Percentiles rank a stretch among this genome's conserved stretches.
Evolutionary conservation across 2,797 vertebrate genomes (phyloP).

Genomic region (Pangasius sanitwongsei): DNA sequence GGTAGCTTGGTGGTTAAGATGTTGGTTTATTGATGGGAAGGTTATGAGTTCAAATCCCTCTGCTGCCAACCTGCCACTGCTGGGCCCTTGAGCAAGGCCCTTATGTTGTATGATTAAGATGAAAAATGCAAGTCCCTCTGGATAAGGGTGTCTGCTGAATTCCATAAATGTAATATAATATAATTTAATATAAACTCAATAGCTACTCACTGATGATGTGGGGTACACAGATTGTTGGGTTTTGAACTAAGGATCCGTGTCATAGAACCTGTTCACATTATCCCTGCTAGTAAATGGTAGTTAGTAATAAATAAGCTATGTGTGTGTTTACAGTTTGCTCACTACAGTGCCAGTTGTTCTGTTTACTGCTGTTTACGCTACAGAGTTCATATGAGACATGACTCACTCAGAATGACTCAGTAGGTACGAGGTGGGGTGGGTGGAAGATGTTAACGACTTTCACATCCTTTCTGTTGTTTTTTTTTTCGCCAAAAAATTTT

Average conservation of each 20-base stretch:
- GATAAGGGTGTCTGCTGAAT: too few relatives aligned
- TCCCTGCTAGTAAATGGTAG: neutral
- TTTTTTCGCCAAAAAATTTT: neutral
- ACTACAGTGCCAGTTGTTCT: neutral
- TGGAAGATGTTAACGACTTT: neutral
- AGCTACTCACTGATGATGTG: neutral
- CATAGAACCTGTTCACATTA: neutral
- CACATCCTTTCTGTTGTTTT: neutral
- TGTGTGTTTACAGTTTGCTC: neutral
- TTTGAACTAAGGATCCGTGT: neutral
- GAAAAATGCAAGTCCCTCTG: too few relatives aligned
- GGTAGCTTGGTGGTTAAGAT: too few relatives aligned
- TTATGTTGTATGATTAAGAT: too few relatives aligned
- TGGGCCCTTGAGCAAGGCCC: too few relatives aligned
- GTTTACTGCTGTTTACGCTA: neutral
- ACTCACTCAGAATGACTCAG: constrained; percentile 6
- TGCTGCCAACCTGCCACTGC: too few relatives aligned
- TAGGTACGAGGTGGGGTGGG: neutral
- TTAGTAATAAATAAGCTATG: neutral
- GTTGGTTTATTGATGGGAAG: too few relatives aligned
- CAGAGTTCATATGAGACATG: neutral
- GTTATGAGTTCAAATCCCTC: too few relatives aligned
- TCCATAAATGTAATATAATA: too few relatives aligned
- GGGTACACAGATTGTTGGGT: neutral
- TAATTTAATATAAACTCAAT: too few relatives aligned